Evolutionary conservation across 1,140 invertebrate species (phyloP).

Genomic region (Hypsibius dujardini): DNA sequence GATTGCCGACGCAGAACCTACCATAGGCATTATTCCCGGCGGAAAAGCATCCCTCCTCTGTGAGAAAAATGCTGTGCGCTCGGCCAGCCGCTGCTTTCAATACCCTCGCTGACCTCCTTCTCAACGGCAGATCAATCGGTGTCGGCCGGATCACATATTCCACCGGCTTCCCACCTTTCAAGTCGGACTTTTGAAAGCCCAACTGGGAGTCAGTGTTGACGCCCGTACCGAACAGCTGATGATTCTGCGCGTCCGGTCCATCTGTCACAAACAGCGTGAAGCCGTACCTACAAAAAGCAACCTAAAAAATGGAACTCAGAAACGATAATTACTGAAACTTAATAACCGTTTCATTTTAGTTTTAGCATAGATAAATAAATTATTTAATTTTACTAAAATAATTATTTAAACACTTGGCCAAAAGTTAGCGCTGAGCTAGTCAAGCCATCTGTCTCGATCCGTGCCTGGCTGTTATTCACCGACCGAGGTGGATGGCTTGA

Average conservation of each 20-base stretch:
- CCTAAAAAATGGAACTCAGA: too few species aligned
- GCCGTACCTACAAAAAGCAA: constrained; percentile 43
- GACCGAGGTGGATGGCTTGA: too few species aligned
- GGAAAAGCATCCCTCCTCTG: constrained; percentile 43
- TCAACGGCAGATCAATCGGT: not conserved
- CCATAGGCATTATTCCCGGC: constrained; percentile 20
- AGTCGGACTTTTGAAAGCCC: constrained; percentile 38
- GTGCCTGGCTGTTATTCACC: too few species aligned
- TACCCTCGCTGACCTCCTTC: constrained; percentile 32
- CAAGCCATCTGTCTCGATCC: too few species aligned
- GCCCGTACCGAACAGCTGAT: constrained; percentile 64
- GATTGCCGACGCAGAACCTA: not conserved
- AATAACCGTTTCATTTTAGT: too few species aligned
- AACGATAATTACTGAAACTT: too few species aligned
- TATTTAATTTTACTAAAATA: too few species aligned
- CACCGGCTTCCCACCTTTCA: not conserved
- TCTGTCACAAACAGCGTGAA: constrained; percentile 60
- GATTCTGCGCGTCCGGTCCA: constrained; percentile 40
- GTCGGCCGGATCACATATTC: not conserved
- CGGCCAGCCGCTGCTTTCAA: constrained; percentile 56
- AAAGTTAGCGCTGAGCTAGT: too few species aligned
- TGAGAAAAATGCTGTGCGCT: constrained; percentile 63
- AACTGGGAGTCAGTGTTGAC: constrained; percentile 82
- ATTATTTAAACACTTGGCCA: too few species aligned
- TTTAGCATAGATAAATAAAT: too few species aligned